A percentile compares a stretch with the other conserved stretches of the same genome.
Evolutionary conservation across 2,797 vertebrate genomes (phyloP).

Genomic region (Hippopotamyrus pictus): DNA sequence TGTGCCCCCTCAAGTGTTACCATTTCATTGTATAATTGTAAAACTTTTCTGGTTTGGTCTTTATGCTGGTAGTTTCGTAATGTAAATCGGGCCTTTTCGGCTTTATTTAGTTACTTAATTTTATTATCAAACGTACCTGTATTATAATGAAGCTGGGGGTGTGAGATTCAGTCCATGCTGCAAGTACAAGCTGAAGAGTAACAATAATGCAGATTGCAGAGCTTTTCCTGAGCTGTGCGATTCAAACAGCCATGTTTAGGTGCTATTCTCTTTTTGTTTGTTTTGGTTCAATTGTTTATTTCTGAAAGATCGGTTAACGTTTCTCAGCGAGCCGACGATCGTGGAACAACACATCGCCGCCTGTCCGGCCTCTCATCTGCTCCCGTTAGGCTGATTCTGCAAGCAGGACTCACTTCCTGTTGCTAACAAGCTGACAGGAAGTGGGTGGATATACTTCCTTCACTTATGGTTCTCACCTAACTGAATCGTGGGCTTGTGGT

Average conservation of each 20-base stretch:
- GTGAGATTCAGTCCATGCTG: neutral
- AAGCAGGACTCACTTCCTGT: neutral
- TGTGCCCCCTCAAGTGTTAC: neutral
- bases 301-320: neutral
- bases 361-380: neutral
- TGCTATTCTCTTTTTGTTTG: neutral
- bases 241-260: neutral
- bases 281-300: neutral
- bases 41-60: neutral
- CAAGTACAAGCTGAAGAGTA: neutral
- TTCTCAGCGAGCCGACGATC: neutral
- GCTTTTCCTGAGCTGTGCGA: neutral
- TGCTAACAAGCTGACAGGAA: neutral
- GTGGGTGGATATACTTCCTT: neutral
- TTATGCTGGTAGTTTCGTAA: neutral
- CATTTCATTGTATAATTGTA: neutral
- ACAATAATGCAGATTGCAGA: neutral
- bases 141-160: slow-evolving; percentile 4
- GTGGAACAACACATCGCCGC: neutral
- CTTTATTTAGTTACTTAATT: neutral
- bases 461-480: neutral
- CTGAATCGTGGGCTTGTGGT: neutral
- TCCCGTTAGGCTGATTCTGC: neutral
- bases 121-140: neutral
- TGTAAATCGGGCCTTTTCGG: neutral